These are phyloP conservation scores for Synergus japonicus DNA, from an alignment of 2,888 invertebrate species.

Conservation along the genomic window DNA sequence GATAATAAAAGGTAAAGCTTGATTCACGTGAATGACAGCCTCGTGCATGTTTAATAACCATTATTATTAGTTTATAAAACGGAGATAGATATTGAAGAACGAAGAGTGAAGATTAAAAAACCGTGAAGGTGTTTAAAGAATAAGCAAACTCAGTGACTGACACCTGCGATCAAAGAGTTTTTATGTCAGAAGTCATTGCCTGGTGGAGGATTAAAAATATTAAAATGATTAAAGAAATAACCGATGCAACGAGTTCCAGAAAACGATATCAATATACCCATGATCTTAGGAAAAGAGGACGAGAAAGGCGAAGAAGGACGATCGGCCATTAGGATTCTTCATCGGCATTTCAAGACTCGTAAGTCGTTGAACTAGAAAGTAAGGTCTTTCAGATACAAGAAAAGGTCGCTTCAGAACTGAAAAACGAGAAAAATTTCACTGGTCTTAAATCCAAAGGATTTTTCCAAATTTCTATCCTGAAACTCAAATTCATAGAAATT, in stretches of 20 bases:
- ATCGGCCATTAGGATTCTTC: conserved; percentile 46
- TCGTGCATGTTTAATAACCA: conserved; percentile 18
- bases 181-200: conserved; percentile 24
- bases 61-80: conserved; percentile 29
- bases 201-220: conserved; percentile 3
- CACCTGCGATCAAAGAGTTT: neutral
- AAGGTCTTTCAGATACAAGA: conserved; percentile 39
- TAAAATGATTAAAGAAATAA: neutral
- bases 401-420: conserved; percentile 15
- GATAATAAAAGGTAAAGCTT: conserved; percentile 23
- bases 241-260: conserved; percentile 10
- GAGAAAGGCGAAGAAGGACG: conserved; percentile 48
- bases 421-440: neutral
- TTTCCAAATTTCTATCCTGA: no score
- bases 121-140: conserved; percentile 20
- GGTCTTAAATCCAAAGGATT: no score
- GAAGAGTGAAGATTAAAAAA: neutral
- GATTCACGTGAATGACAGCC: conserved; percentile 30
- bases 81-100: neutral
- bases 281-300: conserved; percentile 42
- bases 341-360: conserved; percentile 39
- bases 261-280: neutral
- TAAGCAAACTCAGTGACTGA: neutral
- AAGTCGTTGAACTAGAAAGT: conserved; percentile 51
- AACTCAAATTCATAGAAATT: neutral